Conservation (phyloP, 2,113 vertebrate species). For the Pygoscelis adeliae region DNA sequence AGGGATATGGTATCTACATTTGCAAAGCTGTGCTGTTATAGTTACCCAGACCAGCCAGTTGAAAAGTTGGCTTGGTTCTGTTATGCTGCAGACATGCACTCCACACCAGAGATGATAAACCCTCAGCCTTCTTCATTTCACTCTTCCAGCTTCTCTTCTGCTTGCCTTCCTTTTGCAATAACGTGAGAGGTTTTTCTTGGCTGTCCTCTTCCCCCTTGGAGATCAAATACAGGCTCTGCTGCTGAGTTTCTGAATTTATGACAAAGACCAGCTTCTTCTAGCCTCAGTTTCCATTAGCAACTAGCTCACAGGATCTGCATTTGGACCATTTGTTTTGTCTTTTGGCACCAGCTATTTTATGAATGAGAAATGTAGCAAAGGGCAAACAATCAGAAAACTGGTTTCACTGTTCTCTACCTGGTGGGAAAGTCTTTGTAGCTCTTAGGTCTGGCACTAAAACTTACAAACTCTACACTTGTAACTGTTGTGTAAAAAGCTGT, state of each 20-base stretch:
- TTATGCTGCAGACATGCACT: neutral
- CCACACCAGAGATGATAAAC: neutral
- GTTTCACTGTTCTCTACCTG: neutral
- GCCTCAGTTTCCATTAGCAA: constrained; percentile 39
- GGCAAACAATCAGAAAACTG: neutral
- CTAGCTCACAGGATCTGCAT: neutral
- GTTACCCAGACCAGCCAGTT: neutral
- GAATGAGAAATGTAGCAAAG: constrained; percentile 1
- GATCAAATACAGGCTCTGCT: neutral
- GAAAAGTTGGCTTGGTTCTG: neutral
- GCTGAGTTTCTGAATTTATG: constrained; percentile 1
- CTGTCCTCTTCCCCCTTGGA: neutral
- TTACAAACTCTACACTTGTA: constrained; percentile 60
- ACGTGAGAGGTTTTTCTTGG: neutral
- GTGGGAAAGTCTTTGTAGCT: neutral
- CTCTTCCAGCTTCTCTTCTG: neutral
- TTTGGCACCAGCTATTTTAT: neutral
- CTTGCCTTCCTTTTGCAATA: neutral
- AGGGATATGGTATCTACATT: neutral
- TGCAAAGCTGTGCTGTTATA: neutral
- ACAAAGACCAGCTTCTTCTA: neutral
- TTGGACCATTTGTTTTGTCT: constrained; percentile 7
- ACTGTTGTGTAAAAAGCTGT: constrained; percentile 67
- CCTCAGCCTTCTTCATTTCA: neutral
- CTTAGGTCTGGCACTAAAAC: constrained; percentile 62